Conservation (phyloP, 2,113 vertebrate species). For the Rhegmatorhina hoffmannsi region DNA sequence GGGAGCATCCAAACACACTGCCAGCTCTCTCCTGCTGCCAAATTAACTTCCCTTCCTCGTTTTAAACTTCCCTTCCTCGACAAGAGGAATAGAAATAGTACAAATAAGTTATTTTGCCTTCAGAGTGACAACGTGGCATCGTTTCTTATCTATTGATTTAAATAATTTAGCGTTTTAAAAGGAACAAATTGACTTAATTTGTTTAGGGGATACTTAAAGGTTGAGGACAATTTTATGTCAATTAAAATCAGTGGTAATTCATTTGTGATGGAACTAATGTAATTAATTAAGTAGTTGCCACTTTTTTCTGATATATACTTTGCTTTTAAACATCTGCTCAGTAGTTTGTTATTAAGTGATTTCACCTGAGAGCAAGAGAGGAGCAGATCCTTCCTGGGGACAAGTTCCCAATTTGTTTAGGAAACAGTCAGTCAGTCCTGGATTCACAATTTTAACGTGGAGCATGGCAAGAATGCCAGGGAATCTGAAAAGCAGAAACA, state of each 20-base stretch:
- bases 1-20: neutral
- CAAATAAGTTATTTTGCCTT: neutral
- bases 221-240: constrained; percentile 47
- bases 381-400: constrained; percentile 74
- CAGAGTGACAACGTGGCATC: neutral
- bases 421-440: constrained; percentile 63
- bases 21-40: neutral
- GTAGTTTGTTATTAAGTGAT: constrained; percentile 35
- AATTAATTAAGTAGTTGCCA: constrained; percentile 59
- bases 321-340: constrained; percentile 70
- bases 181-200: constrained; percentile 28
- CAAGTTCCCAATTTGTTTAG: constrained; percentile 69
- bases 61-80: neutral
- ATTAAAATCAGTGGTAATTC: constrained; percentile 52
- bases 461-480: constrained; percentile 13
- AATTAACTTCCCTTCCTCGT: neutral
- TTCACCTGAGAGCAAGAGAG: constrained; percentile 64
- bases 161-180: constrained; percentile 48
- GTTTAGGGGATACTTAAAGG: constrained; percentile 47
- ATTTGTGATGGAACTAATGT: constrained; percentile 58
- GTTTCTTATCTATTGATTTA: constrained; percentile 7
- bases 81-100: neutral
- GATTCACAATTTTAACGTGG: constrained; percentile 52
- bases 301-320: constrained; percentile 46
- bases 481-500: constrained; percentile 50